A percentile compares a stretch with the other conserved stretches of the same genome.
phyloP scores from a whole-genome alignment of 2,113 vertebrate genomes.

The Numenius arquata region DNA sequence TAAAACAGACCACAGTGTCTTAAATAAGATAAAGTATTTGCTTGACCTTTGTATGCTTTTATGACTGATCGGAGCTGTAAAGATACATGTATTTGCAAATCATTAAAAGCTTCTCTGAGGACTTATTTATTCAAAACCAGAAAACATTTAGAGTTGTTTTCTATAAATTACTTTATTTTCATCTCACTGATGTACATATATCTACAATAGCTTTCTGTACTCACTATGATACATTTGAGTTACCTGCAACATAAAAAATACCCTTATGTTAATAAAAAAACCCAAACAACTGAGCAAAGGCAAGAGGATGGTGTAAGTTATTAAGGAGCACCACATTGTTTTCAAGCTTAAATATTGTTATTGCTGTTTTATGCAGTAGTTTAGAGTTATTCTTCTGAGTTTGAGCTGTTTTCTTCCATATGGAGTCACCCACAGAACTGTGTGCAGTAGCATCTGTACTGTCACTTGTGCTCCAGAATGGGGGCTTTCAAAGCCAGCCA shows the following conservation, averaged over 20 bases:
- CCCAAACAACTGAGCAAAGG: not conserved
- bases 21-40: slow-evolving; percentile 64
- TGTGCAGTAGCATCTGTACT: not conserved
- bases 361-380: not conserved
- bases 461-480: not conserved
- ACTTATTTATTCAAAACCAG: not conserved
- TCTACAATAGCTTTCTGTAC: not conserved
- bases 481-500: not conserved
- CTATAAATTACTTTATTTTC: not conserved
- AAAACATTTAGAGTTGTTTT: not conserved
- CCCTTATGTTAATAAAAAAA: not conserved
- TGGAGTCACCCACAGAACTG: not conserved
- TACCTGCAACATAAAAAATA: not conserved
- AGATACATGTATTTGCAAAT: slow-evolving; percentile 35
- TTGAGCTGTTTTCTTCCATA: not conserved
- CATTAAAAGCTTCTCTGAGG: slow-evolving; percentile 23
- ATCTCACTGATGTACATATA: not conserved
- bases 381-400: not conserved
- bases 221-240: not conserved
- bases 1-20: slow-evolving; percentile 62
- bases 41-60: slow-evolving; percentile 57
- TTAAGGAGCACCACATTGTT: not conserved
- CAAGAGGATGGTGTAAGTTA: not conserved
- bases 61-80: slow-evolving; percentile 35
- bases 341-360: not conserved